phyloP scores from a whole-genome alignment of 2,797 vertebrate species.

The Typhlichthys eigenmanni region DNA sequence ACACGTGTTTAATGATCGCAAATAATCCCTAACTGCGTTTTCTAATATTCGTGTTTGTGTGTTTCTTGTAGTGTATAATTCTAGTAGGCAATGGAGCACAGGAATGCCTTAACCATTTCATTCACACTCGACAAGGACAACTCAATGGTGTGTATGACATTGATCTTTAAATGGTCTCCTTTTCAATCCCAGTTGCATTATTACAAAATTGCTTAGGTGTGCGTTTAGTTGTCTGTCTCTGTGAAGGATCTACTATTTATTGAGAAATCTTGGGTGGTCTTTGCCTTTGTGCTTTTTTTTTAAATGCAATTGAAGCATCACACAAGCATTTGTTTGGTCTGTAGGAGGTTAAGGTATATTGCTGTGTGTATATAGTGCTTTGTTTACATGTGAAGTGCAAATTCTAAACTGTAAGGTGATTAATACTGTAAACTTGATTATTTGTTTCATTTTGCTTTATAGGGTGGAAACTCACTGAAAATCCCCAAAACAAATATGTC shows the following conservation, averaged over 20 bases:
- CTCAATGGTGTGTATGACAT: slow-evolving; percentile 51
- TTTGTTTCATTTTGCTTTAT: slow-evolving; percentile 45
- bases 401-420: neutral
- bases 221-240: neutral
- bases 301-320: neutral
- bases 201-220: neutral
- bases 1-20: too few relatives aligned
- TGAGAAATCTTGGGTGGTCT: neutral
- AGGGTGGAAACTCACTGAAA: slow-evolving; percentile 70
- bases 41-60: neutral
- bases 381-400: too few relatives aligned
- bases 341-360: too few relatives aligned
- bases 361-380: too few relatives aligned
- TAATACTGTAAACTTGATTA: slow-evolving; percentile 7
- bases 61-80: slow-evolving; percentile 32
- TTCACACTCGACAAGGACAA: slow-evolving; percentile 56
- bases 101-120: slow-evolving; percentile 66
- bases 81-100: slow-evolving; percentile 64
- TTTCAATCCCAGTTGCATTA: slow-evolving; percentile 2
- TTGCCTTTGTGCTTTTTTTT: neutral
- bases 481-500: slow-evolving; percentile 52
- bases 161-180: neutral
- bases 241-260: neutral
- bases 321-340: too few relatives aligned
- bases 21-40: neutral